A percentile compares a stretch with the other conserved stretches of the same genome.
phyloP scores from a whole-genome alignment of 2,888 invertebrate species.

The Bombylius major region DNA sequence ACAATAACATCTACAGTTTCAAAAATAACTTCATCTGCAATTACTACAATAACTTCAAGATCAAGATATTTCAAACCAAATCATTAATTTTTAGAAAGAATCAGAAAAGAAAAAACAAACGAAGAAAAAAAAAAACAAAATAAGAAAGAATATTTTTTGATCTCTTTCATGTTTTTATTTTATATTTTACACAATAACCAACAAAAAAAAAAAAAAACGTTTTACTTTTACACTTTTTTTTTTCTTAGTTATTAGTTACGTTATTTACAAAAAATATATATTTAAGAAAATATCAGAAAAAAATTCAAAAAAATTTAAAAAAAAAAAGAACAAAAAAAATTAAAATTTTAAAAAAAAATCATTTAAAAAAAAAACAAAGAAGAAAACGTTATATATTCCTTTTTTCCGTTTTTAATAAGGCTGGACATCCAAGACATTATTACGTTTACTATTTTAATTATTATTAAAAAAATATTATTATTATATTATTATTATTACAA shows the following conservation, averaged over 20 bases:
- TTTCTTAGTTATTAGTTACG: neutral
- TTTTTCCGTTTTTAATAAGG: constrained; percentile 28
- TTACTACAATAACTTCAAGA: neutral
- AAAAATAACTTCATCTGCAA: too few relatives aligned
- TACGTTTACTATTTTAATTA: constrained; percentile 16
- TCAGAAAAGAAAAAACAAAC: constrained; percentile 13
- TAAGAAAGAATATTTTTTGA: constrained; percentile 18
- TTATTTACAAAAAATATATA: neutral
- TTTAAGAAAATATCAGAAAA: neutral
- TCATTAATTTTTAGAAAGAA: constrained; percentile 12
- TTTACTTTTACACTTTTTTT: neutral
- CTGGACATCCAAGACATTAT: constrained; percentile 39
- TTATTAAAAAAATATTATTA: constrained; percentile 1
- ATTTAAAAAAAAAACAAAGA: constrained; percentile 7
- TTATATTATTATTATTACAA: neutral
- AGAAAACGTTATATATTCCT: constrained; percentile 12
- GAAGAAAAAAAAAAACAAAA: constrained; percentile 16
- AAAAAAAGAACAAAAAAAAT: constrained; percentile 7
- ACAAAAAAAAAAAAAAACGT: constrained; percentile 9
- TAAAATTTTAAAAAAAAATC: neutral
- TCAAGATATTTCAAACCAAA: constrained; percentile 19
- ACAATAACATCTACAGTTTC: too few relatives aligned
- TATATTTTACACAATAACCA: constrained; percentile 16
- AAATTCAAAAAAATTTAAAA: constrained; percentile 14
- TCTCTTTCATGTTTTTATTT: constrained; percentile 19